These are phyloP conservation scores for Dromius quadrimaculatus DNA, from an alignment of 2,888 invertebrate genomes.

Conservation along the genomic window DNA sequence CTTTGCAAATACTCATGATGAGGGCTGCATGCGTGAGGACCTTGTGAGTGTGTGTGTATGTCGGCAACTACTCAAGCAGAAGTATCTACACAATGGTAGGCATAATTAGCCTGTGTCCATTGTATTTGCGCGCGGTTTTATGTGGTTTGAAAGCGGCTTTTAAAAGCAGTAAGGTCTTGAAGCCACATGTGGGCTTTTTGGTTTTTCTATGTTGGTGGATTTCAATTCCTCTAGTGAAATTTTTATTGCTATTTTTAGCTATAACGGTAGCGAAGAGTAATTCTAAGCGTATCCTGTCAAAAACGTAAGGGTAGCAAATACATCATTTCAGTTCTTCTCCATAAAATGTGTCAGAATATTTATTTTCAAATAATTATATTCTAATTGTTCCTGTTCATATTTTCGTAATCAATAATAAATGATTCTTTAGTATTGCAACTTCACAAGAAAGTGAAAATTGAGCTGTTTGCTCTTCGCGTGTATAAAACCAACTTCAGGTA, in stretches of 20 bases:
- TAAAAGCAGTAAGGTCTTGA: not conserved
- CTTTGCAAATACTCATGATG: not conserved
- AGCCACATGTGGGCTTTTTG: not conserved
- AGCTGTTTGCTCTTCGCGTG: conserved; percentile 47
- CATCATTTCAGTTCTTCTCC: no score
- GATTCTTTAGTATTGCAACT: no score
- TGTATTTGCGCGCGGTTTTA: conserved; percentile 51
- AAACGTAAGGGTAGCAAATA: no score
- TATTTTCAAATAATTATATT: no score
- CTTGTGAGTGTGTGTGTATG: conserved; percentile 8
- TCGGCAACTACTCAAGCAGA: conserved; percentile 43
- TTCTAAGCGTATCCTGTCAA: no score
- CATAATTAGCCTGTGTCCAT: conserved; percentile 52
- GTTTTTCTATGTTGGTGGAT: not conserved
- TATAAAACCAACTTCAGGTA: conserved; percentile 17
- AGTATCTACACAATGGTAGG: conserved; percentile 45
- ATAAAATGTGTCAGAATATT: no score
- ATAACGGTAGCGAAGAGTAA: no score
- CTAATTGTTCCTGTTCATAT: no score
- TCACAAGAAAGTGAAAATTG: conserved; percentile 32
- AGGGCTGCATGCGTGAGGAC: not conserved
- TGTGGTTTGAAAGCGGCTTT: conserved; percentile 2
- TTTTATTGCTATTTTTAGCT: no score
- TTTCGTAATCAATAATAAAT: no score
- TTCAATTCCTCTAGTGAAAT: no score